phyloP scores from a whole-genome alignment of 92 coral and sea anemone species.

The Palythoa grandiflora region DNA sequence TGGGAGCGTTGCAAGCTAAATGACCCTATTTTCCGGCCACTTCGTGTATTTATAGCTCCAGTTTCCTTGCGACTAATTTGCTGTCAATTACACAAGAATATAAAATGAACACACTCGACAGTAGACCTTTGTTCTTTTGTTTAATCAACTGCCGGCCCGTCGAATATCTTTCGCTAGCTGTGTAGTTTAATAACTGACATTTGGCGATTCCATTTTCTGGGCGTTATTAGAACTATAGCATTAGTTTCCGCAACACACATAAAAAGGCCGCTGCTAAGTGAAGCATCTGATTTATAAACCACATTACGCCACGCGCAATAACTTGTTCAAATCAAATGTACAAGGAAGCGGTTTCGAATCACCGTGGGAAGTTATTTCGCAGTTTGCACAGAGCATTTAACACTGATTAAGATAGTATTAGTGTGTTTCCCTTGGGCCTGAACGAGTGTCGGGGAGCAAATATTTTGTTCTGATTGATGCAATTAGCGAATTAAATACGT shows the following conservation, averaged over 20 bases:
- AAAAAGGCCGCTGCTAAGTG: neutral
- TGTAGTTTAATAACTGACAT: conserved; percentile 30
- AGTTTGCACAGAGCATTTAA: conserved; percentile 33
- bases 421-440: conserved; percentile 38
- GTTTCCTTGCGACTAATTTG: conserved; percentile 40
- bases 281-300: neutral
- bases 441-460: conserved; percentile 31
- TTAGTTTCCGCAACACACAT: neutral
- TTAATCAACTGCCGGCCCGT: conserved; percentile 34
- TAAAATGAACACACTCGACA: conserved; percentile 43
- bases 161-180: conserved; percentile 16
- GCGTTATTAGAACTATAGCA: conserved; percentile 9
- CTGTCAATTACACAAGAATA: conserved; percentile 43
- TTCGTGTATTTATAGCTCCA: conserved; percentile 41
- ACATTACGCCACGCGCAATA: neutral
- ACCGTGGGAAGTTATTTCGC: conserved; percentile 43
- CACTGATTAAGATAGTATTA: conserved; percentile 45
- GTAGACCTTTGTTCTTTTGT: conserved; percentile 23
- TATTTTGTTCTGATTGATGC: conserved; percentile 48
- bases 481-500: conserved; percentile 56
- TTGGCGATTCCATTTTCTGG: conserved; percentile 34
- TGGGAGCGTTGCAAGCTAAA: conserved; percentile 3
- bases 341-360: conserved; percentile 5
- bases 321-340: neutral
- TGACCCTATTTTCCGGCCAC: conserved; percentile 40